phyloP scores from a whole-genome alignment of 2,113 vertebrate genomes.

The Apodemus sylvaticus region DNA sequence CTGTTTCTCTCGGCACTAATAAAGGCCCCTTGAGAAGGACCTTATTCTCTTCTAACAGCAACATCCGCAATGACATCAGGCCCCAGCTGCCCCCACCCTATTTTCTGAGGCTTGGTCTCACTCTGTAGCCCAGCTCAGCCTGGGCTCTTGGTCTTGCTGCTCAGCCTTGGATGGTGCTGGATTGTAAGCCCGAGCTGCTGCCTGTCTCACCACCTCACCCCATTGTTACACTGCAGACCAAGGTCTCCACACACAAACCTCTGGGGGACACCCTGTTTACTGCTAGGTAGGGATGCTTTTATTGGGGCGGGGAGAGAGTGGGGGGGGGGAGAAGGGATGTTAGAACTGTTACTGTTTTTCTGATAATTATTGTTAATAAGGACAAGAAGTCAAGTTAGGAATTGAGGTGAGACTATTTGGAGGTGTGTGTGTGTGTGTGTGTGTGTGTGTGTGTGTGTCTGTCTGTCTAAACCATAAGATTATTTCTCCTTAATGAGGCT shows the following conservation, averaged over 20 bases:
- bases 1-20: background rate
- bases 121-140: background rate
- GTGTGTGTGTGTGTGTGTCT: background rate
- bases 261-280: background rate
- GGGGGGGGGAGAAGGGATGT: background rate
- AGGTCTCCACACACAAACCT: background rate
- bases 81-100: background rate
- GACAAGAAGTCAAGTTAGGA: background rate
- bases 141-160: background rate
- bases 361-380: background rate
- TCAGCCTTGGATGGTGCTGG: background rate
- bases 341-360: background rate
- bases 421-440: background rate
- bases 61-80: background rate
- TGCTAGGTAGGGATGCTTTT: background rate
- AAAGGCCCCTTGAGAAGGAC: background rate
- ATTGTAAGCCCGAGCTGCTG: background rate
- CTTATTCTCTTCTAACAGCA: background rate
- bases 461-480: background rate
- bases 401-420: background rate
- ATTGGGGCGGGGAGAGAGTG: background rate
- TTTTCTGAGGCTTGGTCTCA: background rate
- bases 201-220: no score
- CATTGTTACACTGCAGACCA: background rate
- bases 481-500: constrained; percentile 13